Percentiles rank a stretch among this genome's conserved stretches.
Evolutionary conservation across 2,888 invertebrate species (phyloP).

Genomic region (Eristalis arbustorum): DNA sequence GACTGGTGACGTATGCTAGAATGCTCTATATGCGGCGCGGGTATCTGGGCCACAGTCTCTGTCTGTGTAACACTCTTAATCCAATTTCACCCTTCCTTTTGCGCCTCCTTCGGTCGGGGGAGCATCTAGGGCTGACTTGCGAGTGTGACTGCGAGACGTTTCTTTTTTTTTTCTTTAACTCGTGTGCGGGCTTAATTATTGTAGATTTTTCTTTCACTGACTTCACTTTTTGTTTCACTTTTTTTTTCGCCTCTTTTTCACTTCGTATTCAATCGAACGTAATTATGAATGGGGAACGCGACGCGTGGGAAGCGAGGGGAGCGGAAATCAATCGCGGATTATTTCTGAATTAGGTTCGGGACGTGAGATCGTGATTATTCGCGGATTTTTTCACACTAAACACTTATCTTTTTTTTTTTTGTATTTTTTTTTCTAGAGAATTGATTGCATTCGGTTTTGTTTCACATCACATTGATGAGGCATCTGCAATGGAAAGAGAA

Average conservation of each 20-base stretch:
- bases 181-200: slow-evolving; percentile 35
- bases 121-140: slow-evolving; percentile 25
- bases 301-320: not conserved
- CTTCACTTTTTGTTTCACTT: not conserved
- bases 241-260: not conserved
- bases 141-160: not conserved
- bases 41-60: slow-evolving; percentile 46
- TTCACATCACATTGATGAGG: not conserved
- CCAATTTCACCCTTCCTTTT: slow-evolving; percentile 53
- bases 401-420: not conserved
- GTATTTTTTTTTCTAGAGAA: not conserved
- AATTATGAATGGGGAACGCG: slow-evolving; percentile 2
- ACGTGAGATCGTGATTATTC: slow-evolving; percentile 26
- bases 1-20: not conserved
- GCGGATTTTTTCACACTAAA: not conserved
- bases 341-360: slow-evolving; percentile 18
- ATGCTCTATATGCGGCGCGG: slow-evolving; percentile 28
- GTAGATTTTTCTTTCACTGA: slow-evolving; percentile 19
- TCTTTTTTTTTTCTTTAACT: slow-evolving; percentile 12
- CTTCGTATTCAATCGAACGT: slow-evolving; percentile 9
- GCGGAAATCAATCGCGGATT: slow-evolving; percentile 11
- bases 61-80: slow-evolving; percentile 49
- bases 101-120: not conserved
- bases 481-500: slow-evolving; percentile 15
- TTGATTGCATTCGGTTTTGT: slow-evolving; percentile 1